A percentile compares a stretch with the other conserved stretches of the same genome.
Evolutionary conservation across 2,888 invertebrate species (phyloP).

Genomic region (Crocallis elinguaria): DNA sequence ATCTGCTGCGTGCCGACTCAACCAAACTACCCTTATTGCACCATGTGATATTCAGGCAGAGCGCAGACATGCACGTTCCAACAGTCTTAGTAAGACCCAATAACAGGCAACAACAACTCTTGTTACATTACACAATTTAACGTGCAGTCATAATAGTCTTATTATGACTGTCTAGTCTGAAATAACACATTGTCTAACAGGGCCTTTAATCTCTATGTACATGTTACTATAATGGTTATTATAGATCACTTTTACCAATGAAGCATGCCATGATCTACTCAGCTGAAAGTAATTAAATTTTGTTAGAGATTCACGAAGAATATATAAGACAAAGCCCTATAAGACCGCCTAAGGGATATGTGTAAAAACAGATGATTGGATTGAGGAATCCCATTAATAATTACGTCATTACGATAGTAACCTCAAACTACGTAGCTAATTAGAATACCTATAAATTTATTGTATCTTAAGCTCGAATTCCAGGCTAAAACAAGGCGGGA

Average conservation of each 20-base stretch:
- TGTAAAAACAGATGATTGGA: conserved; percentile 26
- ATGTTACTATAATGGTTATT: too few relatives aligned
- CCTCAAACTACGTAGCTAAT: conserved; percentile 57
- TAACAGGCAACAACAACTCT: too few relatives aligned
- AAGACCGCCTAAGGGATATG: neutral
- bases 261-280: conserved; percentile 13
- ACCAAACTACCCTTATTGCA: too few relatives aligned
- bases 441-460: conserved; percentile 7
- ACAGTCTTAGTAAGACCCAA: too few relatives aligned
- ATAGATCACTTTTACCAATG: conserved; percentile 2
- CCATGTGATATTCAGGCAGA: too few relatives aligned
- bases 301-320: conserved; percentile 15
- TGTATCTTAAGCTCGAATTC: conserved; percentile 6
- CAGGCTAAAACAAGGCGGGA: conserved; percentile 8
- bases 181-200: too few relatives aligned
- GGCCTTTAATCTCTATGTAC: too few relatives aligned
- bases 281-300: conserved; percentile 7
- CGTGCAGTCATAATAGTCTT: too few relatives aligned
- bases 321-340: neutral
- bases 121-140: too few relatives aligned
- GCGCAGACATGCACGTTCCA: too few relatives aligned
- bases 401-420: conserved; percentile 68
- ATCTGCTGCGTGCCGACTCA: too few relatives aligned
- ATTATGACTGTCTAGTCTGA: too few relatives aligned
- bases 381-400: conserved; percentile 45